Evolutionary conservation across 2,888 invertebrate genomes (phyloP).

Genomic region (Macropis europaea): DNA sequence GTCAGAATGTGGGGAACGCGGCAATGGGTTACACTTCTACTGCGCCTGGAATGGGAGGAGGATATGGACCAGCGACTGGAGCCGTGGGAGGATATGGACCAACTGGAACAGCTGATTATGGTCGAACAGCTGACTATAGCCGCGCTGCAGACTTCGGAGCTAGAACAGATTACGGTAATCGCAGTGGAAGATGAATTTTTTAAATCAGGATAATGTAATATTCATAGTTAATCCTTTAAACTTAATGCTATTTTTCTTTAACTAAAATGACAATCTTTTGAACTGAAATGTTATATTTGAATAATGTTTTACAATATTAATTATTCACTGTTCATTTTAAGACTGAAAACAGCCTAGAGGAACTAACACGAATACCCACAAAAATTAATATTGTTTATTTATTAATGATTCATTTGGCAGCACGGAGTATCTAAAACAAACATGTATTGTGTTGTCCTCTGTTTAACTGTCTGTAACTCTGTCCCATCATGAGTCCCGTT

Average conservation of each 20-base stretch:
- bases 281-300: no score
- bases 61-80: conserved; percentile 75
- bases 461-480: no score
- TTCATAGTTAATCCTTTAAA: background rate
- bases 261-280: background rate
- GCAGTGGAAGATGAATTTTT: conserved; percentile 45
- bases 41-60: conserved; percentile 75
- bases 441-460: no score
- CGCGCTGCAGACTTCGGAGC: conserved; percentile 75
- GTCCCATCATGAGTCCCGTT: no score
- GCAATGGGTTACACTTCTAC: conserved; percentile 76
- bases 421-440: no score
- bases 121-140: conserved; percentile 74
- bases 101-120: conserved; percentile 74
- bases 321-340: no score
- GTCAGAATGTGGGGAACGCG: conserved; percentile 75
- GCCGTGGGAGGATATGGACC: conserved; percentile 76
- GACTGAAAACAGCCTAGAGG: no score
- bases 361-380: no score
- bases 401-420: no score
- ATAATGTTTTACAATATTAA: no score
- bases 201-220: background rate
- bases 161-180: conserved; percentile 75
- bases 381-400: no score
- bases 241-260: background rate